phyloP scores from a whole-genome alignment of 2,797 vertebrate genomes.

The Graptemys geographica region DNA sequence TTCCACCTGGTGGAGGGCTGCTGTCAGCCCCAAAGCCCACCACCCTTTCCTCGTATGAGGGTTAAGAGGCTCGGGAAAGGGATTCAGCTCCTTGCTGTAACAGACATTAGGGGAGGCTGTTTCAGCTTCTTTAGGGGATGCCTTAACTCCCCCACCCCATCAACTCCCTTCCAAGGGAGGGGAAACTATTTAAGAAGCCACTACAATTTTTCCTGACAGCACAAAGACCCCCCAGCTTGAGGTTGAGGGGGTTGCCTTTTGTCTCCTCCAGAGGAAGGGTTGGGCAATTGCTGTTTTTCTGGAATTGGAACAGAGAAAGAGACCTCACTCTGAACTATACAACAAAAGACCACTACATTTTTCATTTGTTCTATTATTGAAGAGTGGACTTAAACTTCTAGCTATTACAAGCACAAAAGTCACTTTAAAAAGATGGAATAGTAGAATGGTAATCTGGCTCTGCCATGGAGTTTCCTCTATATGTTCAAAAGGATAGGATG shows the following conservation, averaged over 20 bases:
- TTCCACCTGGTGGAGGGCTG: neutral
- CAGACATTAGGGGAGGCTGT: too few relatives aligned
- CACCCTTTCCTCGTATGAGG: neutral
- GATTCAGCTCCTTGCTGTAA: too few relatives aligned
- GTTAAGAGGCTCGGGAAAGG: neutral
- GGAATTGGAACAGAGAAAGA: neutral
- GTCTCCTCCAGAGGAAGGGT: neutral
- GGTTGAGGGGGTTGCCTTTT: too few relatives aligned
- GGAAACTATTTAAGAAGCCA: neutral
- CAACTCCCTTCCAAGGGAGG: neutral
- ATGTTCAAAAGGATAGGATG: neutral
- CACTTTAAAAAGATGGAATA: neutral
- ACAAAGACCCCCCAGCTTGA: neutral
- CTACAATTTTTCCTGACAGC: neutral
- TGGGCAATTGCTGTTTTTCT: neutral
- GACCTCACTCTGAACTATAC: neutral
- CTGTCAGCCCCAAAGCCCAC: neutral
- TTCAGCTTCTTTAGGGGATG: too few relatives aligned
- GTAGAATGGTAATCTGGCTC: neutral
- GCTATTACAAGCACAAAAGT: neutral
- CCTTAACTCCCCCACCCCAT: too few relatives aligned
- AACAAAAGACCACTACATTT: neutral
- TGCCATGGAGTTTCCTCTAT: neutral
- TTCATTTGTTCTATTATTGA: neutral
- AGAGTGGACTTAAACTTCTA: neutral